phyloP scores from a whole-genome alignment of 1,140 invertebrate genomes.

The Mya arenaria region DNA sequence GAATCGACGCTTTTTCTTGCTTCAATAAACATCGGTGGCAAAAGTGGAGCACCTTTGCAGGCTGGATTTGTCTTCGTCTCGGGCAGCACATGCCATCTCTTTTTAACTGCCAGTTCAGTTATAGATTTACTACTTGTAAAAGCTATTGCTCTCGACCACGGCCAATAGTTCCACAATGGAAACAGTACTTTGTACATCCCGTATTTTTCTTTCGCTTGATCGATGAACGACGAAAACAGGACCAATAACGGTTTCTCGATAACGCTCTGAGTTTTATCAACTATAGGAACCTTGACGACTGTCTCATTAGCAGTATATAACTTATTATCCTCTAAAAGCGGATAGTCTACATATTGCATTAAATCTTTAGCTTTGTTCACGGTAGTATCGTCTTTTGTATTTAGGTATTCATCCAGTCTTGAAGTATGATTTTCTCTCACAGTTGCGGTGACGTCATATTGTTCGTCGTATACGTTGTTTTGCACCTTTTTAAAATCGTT shows the following conservation, averaged over 20 bases:
- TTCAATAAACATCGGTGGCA: slow-evolving; percentile 11
- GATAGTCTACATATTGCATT: too few species aligned
- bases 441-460: too few species aligned
- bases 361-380: too few species aligned
- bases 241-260: slow-evolving; percentile 17
- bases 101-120: neutral
- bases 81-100: neutral
- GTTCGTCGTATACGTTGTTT: too few species aligned
- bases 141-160: slow-evolving; percentile 1
- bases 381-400: too few species aligned
- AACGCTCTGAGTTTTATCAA: too few species aligned
- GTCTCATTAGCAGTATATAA: too few species aligned
- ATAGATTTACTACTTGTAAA: neutral
- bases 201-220: neutral
- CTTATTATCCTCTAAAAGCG: too few species aligned
- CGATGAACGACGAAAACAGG: slow-evolving; percentile 23
- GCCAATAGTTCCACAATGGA: slow-evolving; percentile 17
- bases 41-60: slow-evolving; percentile 4
- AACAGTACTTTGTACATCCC: neutral
- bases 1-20: slow-evolving; percentile 10
- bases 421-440: too few species aligned
- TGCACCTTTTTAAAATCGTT: too few species aligned
- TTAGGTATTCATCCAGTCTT: too few species aligned
- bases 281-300: too few species aligned
- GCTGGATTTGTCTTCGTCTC: neutral